These are phyloP conservation scores for Noctua comes DNA, from an alignment of 2,888 invertebrate genomes.

Conservation along the genomic window DNA sequence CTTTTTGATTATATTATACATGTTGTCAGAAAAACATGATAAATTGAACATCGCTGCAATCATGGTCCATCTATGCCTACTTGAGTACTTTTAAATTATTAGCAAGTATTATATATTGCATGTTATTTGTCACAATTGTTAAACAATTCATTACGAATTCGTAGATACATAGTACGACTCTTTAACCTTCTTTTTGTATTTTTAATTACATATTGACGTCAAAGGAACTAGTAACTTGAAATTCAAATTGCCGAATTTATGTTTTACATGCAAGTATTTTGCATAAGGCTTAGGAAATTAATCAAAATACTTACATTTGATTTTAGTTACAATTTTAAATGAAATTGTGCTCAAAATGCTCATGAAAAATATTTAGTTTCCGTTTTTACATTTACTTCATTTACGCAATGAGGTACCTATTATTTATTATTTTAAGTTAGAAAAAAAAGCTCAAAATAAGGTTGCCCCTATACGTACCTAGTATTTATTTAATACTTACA, in stretches of 20 bases:
- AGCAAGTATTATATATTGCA: neutral
- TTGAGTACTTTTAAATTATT: neutral
- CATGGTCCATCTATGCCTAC: neutral
- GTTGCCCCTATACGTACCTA: conserved; percentile 58
- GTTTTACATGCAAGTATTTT: neutral
- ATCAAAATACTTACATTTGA: neutral
- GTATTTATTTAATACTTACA: neutral
- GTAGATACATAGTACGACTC: neutral
- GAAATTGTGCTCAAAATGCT: conserved; percentile 38
- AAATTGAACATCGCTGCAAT: neutral
- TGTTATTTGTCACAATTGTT: neutral
- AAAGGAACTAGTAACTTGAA: neutral
- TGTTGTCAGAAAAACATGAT: neutral
- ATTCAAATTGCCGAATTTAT: neutral
- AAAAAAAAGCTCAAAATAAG: conserved; percentile 49
- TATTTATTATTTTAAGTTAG: conserved; percentile 10
- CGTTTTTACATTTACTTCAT: neutral
- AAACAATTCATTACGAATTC: conserved; percentile 1
- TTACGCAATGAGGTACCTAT: neutral
- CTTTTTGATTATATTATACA: neutral
- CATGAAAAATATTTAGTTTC: conserved; percentile 17
- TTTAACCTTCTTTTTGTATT: conserved; percentile 20
- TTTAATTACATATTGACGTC: conserved; percentile 17
- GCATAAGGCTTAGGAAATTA: neutral
- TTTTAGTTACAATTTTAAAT: conserved; percentile 11